A percentile compares a stretch with the other conserved stretches of the same genome.
Conservation (phyloP, 53 echinoderm and acorn worm species). For the Arbacia lixula region DNA sequence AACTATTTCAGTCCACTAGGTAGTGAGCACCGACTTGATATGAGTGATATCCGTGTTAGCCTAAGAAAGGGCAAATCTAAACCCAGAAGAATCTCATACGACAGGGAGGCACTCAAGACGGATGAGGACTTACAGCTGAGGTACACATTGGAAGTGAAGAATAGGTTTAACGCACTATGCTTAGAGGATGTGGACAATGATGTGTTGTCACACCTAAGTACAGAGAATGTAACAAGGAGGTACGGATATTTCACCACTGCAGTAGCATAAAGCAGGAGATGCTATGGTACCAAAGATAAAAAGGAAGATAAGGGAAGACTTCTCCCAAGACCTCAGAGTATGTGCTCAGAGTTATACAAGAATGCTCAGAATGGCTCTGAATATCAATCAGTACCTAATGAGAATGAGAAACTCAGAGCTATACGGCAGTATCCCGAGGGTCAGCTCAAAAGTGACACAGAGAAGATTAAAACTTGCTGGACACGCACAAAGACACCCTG, state of each 20-base stretch:
- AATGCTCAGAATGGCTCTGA: too few species aligned
- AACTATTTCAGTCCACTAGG: slow-evolving; percentile 31
- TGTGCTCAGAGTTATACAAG: too few species aligned
- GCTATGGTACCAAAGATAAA: slow-evolving; percentile 1
- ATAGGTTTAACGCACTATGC: slow-evolving; percentile 6
- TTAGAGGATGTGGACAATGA: not conserved
- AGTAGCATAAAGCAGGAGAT: slow-evolving; percentile 2
- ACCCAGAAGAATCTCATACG: too few species aligned
- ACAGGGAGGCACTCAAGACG: too few species aligned
- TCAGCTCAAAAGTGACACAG: too few species aligned
- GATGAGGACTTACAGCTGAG: not conserved
- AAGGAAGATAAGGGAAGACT: too few species aligned
- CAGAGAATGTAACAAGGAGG: not conserved
- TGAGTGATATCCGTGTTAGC: slow-evolving; percentile 32
- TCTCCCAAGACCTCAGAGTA: too few species aligned
- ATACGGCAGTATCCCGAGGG: too few species aligned
- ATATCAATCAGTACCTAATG: too few species aligned
- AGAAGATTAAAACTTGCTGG: too few species aligned
- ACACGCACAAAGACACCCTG: too few species aligned
- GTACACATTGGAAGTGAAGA: slow-evolving; percentile 6
- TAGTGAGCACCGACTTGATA: slow-evolving; percentile 55
- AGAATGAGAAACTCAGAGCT: too few species aligned
- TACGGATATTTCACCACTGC: not conserved
- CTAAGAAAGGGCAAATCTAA: slow-evolving; percentile 37
- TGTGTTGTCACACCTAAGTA: not conserved